A percentile compares a stretch with the other conserved stretches of the same genome.
Conservation (phyloP, 2,113 vertebrate genomes). For the Rhinolophus sinicus region DNA sequence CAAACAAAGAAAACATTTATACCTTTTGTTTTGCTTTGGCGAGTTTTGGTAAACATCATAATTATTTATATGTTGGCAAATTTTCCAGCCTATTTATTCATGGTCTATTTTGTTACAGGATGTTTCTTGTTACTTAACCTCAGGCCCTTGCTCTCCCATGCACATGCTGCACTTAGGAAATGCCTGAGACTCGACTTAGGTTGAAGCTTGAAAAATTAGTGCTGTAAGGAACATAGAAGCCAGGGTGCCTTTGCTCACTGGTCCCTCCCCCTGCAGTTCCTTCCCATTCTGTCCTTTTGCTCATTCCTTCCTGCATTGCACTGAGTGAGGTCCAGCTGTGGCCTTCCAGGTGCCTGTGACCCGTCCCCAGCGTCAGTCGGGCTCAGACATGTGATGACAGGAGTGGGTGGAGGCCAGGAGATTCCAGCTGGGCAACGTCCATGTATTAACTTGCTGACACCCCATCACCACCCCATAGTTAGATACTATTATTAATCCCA, state of each 20-base stretch:
- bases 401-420: neutral
- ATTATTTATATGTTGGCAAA: neutral
- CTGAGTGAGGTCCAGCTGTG: neutral
- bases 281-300: neutral
- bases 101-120: neutral
- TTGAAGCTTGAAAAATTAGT: slow-evolving; percentile 15
- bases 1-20: neutral
- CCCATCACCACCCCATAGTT: neutral
- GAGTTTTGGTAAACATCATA: neutral
- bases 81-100: neutral
- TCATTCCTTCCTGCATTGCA: neutral
- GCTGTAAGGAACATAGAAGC: neutral
- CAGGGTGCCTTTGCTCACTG: neutral
- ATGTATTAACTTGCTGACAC: neutral
- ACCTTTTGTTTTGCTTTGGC: neutral
- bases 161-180: neutral
- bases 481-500: neutral
- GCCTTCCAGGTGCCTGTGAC: neutral
- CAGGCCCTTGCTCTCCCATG: neutral
- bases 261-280: neutral
- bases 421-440: neutral
- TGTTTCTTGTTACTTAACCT: neutral
- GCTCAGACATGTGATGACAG: neutral
- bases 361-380: neutral
- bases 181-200: neutral